A percentile compares a stretch with the other conserved stretches of the same genome.
These are phyloP conservation scores for Baryphthengus martii DNA, from an alignment of 2,113 vertebrate species.

Conservation along the genomic window DNA sequence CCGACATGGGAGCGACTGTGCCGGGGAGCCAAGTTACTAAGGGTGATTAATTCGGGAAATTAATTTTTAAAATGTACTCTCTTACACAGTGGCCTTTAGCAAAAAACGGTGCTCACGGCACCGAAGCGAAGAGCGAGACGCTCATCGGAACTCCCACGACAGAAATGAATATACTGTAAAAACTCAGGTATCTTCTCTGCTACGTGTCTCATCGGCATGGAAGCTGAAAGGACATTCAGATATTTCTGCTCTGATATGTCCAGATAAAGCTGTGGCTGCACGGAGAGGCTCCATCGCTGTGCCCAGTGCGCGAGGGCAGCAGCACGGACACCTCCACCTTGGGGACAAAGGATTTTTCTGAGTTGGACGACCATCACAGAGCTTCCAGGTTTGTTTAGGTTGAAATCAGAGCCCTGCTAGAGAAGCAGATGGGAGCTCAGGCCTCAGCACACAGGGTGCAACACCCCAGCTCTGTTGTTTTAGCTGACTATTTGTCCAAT, in stretches of 20 bases:
- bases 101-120: background rate
- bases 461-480: accelerated
- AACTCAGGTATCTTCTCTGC: background rate
- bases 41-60: background rate
- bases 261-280: background rate
- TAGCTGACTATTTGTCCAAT: background rate
- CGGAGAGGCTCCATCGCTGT: background rate
- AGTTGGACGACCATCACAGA: too few species aligned
- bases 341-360: background rate
- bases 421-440: background rate
- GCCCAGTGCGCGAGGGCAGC: accelerated
- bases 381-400: background rate
- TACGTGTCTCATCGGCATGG: background rate
- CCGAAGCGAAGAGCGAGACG: background rate
- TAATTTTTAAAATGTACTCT: background rate
- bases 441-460: accelerated
- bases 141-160: background rate
- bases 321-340: accelerated
- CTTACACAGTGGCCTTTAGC: background rate
- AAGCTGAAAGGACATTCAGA: background rate
- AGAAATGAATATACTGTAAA: background rate
- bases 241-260: background rate
- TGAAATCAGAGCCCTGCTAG: background rate
- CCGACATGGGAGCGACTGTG: background rate
- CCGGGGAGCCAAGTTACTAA: background rate